Evolutionary conservation across 2,888 invertebrate genomes (phyloP), one percentile per base, ranked within the genome.

Genomic region (Eupithecia inturbata): DNA sequence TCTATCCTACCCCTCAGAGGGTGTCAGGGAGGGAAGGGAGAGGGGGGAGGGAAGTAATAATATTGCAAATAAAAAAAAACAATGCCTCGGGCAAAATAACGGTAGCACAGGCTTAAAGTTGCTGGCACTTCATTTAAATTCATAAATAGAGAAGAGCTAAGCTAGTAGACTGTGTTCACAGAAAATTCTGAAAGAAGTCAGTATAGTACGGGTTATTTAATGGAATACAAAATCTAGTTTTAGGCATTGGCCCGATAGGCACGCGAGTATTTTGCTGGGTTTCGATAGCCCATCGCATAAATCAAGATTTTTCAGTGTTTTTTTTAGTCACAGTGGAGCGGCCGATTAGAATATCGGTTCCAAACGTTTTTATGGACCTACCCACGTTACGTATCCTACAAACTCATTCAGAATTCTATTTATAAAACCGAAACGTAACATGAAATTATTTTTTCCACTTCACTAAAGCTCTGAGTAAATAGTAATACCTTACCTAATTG

Each of bases 241-340:
- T 75, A 63, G 67, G 62, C 67, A 70, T 70, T 67, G 68, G 66
- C 28, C 39, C 67, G 60, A 68, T 67, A 49, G 26, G 22, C n/a
- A 26, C 19, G 49, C 66, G 67, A 68, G 68, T 71, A 71, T 74
- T 72, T 72, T 74, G 63, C 49, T 63, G 63, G 71, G 63, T 63
- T n/a, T 63, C 63, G 75, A 72, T 72, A 75, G 67, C 69, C 41
- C 22, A 70, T 75, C 75, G 75, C 69, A 75, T 75, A 72, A 72
- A 75, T 72, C 72, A 75, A 71, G 60, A 57, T 64, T 74, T 66
- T 71, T 64, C 57, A 49, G 63, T 33, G 19, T 72, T 67, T 69
- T 72, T 53, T 62, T 68, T 39, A 39, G 69, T 60, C 67, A 33
- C 57, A 63, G 62, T 68, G 31, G 71, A n/a, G 53, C 33, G 26